A percentile compares a stretch with the other conserved stretches of the same genome.
These are phyloP conservation scores for Pollenia amentaria DNA, from an alignment of 2,888 invertebrate species.

Conservation along the genomic window DNA sequence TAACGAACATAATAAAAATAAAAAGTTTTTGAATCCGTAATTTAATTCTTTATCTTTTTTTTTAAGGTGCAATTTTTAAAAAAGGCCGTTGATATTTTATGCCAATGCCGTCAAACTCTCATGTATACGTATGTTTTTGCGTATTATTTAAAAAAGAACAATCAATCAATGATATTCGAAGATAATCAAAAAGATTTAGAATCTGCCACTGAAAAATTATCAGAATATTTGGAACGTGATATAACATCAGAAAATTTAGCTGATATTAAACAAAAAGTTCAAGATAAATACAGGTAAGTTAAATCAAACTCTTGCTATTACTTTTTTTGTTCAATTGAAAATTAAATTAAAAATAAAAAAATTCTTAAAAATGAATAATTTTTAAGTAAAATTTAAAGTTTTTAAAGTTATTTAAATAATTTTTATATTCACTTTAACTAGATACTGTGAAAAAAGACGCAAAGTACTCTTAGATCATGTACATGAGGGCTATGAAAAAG, in stretches of 20 bases:
- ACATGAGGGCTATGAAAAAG: constrained; percentile 99
- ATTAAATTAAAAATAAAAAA: neutral
- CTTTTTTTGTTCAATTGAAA: neutral
- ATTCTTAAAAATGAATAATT: neutral
- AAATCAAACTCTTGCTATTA: neutral
- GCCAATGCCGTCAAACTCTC: constrained; percentile 98
- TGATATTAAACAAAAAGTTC: constrained; percentile 99
- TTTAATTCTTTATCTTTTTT: constrained; percentile 34
- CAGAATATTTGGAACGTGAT: constrained; percentile 98
- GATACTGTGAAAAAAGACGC: constrained; percentile 99
- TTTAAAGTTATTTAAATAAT: no score
- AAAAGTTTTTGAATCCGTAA: neutral
- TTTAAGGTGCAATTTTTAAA: constrained; percentile 97
- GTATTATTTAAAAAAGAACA: constrained; percentile 98
- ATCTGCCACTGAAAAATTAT: constrained; percentile 97
- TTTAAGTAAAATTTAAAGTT: no score
- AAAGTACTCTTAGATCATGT: constrained; percentile 98
- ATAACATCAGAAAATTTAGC: constrained; percentile 98
- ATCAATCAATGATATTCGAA: constrained; percentile 99
- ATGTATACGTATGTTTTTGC: constrained; percentile 99
- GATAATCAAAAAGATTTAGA: constrained; percentile 99
- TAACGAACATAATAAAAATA: neutral
- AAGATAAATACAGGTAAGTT: constrained; percentile 96
- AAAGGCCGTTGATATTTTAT: constrained; percentile 98
- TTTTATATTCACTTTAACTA: constrained; percentile 82